phyloP scores from a whole-genome alignment of 2,888 invertebrate species.

The Heliconius sara region DNA sequence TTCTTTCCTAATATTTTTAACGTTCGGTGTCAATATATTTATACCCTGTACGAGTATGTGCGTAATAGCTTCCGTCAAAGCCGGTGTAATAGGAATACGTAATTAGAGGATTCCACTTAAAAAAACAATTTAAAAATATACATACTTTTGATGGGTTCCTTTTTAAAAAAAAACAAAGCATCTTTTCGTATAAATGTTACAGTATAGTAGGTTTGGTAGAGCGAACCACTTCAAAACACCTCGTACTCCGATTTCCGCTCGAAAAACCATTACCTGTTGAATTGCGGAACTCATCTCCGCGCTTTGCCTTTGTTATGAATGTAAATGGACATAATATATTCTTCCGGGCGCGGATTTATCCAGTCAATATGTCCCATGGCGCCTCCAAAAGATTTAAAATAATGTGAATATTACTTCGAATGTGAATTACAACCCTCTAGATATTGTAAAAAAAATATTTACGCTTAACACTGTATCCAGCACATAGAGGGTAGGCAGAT shows the following conservation, averaged over 20 bases:
- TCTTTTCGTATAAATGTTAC: not conserved
- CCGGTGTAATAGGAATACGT: not conserved
- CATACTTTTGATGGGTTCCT: not conserved
- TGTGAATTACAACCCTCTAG: too few species aligned
- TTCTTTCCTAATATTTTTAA: not conserved
- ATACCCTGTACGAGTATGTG: not conserved
- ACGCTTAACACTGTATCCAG: too few species aligned
- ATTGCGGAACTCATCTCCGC: not conserved
- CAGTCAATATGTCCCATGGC: too few species aligned
- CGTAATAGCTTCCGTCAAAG: not conserved
- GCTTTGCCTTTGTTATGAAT: not conserved
- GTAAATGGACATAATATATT: not conserved
- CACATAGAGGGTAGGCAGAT: too few species aligned
- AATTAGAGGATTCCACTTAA: conserved; percentile 3
- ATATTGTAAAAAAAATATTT: too few species aligned
- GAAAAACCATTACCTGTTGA: not conserved
- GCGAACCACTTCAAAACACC: not conserved
- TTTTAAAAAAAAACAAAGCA: not conserved
- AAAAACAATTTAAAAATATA: conserved; percentile 9
- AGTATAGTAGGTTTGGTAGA: not conserved
- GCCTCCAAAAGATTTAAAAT: not conserved
- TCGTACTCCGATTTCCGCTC: not conserved
- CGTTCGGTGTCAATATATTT: not conserved
- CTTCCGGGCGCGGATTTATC: too few species aligned
- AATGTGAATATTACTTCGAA: not conserved